Percentiles rank a stretch among this genome's conserved stretches.
Conservation (phyloP, 2,797 vertebrate species). For the Esox lucius region DNA sequence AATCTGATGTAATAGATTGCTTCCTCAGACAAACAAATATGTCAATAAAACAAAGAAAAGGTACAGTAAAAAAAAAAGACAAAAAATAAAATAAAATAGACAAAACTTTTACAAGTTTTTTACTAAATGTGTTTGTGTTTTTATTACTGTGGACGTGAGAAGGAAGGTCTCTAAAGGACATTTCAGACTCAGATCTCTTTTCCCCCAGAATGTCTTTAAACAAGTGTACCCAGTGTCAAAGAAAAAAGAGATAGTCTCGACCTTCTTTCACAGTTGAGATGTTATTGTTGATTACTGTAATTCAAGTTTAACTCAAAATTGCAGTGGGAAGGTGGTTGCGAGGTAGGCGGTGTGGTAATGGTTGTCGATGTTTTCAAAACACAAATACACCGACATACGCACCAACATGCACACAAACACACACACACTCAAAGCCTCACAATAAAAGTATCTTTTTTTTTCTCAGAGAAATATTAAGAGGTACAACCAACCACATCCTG, state of each 20-base stretch:
- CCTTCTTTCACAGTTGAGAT: conserved; percentile 85
- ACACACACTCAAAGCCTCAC: conserved; percentile 6
- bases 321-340: conserved; percentile 69
- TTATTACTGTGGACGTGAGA: conserved; percentile 54
- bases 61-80: conserved; percentile 22
- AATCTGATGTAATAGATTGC: conserved; percentile 79
- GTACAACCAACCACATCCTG: conserved; percentile 76
- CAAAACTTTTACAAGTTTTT: too few relatives aligned
- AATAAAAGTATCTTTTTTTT: not conserved
- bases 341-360: conserved; percentile 50
- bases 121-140: conserved; percentile 75
- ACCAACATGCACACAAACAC: not conserved
- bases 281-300: conserved; percentile 87
- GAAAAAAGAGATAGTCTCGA: conserved; percentile 79
- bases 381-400: not conserved
- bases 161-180: conserved; percentile 70
- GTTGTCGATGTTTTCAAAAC: conserved; percentile 35
- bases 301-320: conserved; percentile 81
- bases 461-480: conserved; percentile 67
- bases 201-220: conserved; percentile 70
- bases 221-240: conserved; percentile 81
- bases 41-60: conserved; percentile 71
- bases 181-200: conserved; percentile 58
- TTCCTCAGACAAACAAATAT: conserved; percentile 84
- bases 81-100: conserved; percentile 53